These are phyloP conservation scores for Acipenser oxyrinchus DNA, from an alignment of 2,797 vertebrate species.

Conservation along the genomic window DNA sequence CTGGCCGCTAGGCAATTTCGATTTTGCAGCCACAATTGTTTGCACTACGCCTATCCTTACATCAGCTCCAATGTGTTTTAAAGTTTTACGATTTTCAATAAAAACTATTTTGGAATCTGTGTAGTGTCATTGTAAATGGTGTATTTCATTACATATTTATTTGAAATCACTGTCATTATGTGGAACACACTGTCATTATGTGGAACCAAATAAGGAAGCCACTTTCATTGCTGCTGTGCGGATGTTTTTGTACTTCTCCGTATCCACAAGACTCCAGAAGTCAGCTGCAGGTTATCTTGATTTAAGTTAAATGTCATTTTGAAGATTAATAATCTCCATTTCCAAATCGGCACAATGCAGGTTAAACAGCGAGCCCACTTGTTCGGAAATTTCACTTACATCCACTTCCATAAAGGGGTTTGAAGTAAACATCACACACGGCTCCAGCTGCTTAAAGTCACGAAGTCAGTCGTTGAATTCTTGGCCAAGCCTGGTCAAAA, in stretches of 20 bases:
- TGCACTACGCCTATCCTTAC: too few relatives aligned
- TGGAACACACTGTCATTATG: conserved; percentile 3
- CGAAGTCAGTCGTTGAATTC: conserved; percentile 4
- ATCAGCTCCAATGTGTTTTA: too few relatives aligned
- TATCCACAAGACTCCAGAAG: conserved; percentile 15
- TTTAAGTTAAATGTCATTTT: conserved; percentile 23
- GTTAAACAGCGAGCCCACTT: conserved; percentile 11
- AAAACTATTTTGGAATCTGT: too few relatives aligned
- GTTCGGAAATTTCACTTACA: conserved; percentile 4
- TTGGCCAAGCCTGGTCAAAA: conserved; percentile 17
- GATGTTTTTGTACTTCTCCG: conserved; percentile 18
- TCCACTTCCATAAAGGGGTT: conserved; percentile 18
- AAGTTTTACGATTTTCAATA: too few relatives aligned
- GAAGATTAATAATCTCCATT: conserved; percentile 19
- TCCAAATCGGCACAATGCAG: conserved; percentile 9
- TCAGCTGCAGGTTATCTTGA: conserved; percentile 13
- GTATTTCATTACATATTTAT: too few relatives aligned
- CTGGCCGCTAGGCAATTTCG: too few relatives aligned
- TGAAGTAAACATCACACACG: conserved; percentile 15
- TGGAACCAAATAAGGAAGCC: conserved; percentile 19
- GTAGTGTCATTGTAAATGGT: too few relatives aligned
- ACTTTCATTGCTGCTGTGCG: conserved; percentile 17
- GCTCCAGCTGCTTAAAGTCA: conserved; percentile 21
- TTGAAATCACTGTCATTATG: too few relatives aligned
- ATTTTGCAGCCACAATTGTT: too few relatives aligned